Conservation (phyloP, 2,888 invertebrate genomes). For the Chrysolina americana region DNA sequence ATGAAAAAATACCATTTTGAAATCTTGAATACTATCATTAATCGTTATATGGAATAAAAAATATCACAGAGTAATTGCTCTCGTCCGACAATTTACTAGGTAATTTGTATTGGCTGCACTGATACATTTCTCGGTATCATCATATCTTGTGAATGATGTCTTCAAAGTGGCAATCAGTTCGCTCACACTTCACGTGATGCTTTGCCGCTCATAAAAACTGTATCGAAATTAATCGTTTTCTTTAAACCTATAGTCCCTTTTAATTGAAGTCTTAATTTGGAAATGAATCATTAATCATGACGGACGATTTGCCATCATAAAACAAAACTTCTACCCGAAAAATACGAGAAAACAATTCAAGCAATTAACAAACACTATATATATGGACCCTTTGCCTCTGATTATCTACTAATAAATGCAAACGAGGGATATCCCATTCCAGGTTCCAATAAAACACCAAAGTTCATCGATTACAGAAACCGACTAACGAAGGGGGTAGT, state of each 20-base stretch:
- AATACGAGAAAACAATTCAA: constrained; percentile 25
- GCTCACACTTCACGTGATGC: constrained; percentile 35
- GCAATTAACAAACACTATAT: constrained; percentile 43
- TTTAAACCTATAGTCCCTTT: constrained; percentile 32
- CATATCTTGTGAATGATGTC: not conserved
- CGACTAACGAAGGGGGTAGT: constrained; percentile 47
- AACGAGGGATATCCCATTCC: constrained; percentile 39
- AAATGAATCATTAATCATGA: constrained; percentile 45
- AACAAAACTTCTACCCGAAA: constrained; percentile 39
- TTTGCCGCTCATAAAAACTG: constrained; percentile 31
- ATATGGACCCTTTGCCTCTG: constrained; percentile 33
- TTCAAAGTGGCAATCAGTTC: constrained; percentile 7
- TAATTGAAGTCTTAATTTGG: constrained; percentile 47
- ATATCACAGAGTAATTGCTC: too few relatives aligned
- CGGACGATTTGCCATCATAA: constrained; percentile 45
- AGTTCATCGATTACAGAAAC: constrained; percentile 44
- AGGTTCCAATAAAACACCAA: constrained; percentile 44
- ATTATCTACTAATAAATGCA: constrained; percentile 43
- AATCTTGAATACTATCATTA: too few relatives aligned
- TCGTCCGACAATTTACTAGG: too few relatives aligned
- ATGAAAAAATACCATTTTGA: too few relatives aligned
- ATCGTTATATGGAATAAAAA: too few relatives aligned
- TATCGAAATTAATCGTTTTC: constrained; percentile 36
- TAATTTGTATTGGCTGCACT: too few relatives aligned
- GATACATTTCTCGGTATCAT: not conserved